These are phyloP conservation scores for Drosophila rubida DNA, from an alignment of 2,888 invertebrate genomes.

Conservation along the genomic window DNA sequence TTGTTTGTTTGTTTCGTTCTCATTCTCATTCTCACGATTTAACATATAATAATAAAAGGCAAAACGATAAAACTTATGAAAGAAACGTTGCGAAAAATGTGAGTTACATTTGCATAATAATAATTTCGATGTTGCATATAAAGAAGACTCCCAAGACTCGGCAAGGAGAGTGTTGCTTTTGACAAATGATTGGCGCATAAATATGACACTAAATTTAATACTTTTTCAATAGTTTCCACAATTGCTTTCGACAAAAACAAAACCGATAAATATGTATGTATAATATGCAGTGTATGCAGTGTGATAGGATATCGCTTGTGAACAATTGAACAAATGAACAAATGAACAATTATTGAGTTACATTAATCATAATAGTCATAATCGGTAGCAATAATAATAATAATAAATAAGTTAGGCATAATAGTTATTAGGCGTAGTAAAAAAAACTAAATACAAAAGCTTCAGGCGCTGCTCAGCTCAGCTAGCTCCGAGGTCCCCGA, in stretches of 20 bases:
- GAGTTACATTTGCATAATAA: slow-evolving; percentile 29
- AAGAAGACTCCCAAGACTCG: slow-evolving; percentile 38
- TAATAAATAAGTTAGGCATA: slow-evolving; percentile 64
- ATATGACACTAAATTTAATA: slow-evolving; percentile 85
- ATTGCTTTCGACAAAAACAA: slow-evolving; percentile 25
- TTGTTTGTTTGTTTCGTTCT: slow-evolving; percentile 35
- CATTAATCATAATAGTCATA: slow-evolving; percentile 57
- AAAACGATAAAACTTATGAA: slow-evolving; percentile 35
- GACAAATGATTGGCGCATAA: slow-evolving; percentile 50
- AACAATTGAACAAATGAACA: slow-evolving; percentile 30
- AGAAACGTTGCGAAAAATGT: slow-evolving; percentile 34
- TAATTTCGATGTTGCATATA: slow-evolving; percentile 14
- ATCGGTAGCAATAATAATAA: slow-evolving; percentile 53
- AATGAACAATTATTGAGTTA: slow-evolving; percentile 64
- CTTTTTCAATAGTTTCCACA: slow-evolving; percentile 67
- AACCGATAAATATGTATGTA: slow-evolving; percentile 52
- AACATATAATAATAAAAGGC: slow-evolving; percentile 29
- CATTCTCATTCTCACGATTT: slow-evolving; percentile 36
- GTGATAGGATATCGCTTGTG: slow-evolving; percentile 63
- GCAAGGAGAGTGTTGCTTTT: slow-evolving; percentile 40
- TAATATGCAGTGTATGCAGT: slow-evolving; percentile 38
- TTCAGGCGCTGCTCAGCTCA: slow-evolving; percentile 18
- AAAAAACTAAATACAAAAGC: slow-evolving; percentile 62
- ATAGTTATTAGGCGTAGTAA: slow-evolving; percentile 45
- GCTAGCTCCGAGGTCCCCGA: neutral